Conservation (phyloP, 2,888 invertebrate genomes). For the Spatulosminthurus flaviceps region DNA sequence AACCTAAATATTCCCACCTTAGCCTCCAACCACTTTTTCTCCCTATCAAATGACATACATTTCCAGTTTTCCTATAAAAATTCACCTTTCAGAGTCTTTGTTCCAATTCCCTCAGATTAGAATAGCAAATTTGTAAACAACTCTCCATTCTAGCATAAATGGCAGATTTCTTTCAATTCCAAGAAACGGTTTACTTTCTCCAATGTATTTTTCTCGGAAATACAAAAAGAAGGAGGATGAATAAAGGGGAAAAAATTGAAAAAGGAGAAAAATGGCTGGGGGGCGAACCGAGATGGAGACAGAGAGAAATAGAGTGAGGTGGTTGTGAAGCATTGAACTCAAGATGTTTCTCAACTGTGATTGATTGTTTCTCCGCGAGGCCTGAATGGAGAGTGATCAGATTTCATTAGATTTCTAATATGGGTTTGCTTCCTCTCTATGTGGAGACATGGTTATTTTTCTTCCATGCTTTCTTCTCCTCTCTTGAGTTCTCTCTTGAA, state of each 20-base stretch:
- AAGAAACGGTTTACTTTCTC: background rate
- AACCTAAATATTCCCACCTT: too few relatives aligned
- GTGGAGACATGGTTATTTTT: constrained; percentile 38
- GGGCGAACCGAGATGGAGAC: background rate
- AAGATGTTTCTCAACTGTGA: constrained; percentile 49
- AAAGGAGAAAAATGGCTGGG: background rate
- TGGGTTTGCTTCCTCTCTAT: constrained; percentile 9
- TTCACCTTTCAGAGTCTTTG: too few relatives aligned
- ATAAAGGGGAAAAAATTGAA: constrained; percentile 17
- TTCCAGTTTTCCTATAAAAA: too few relatives aligned
- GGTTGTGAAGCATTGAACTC: constrained; percentile 25
- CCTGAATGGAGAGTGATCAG: constrained; percentile 49
- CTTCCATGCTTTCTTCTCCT: constrained; percentile 28
- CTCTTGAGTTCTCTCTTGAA: background rate
- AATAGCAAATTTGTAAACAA: too few relatives aligned
- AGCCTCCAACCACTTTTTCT: too few relatives aligned
- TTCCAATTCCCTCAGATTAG: too few relatives aligned
- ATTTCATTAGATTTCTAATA: constrained; percentile 48
- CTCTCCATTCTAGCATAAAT: too few relatives aligned
- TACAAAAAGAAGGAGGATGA: too few relatives aligned
- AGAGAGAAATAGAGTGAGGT: constrained; percentile 8
- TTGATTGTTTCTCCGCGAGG: constrained; percentile 48
- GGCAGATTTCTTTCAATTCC: too few relatives aligned
- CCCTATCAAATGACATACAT: too few relatives aligned
- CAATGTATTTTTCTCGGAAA: background rate